Evolutionary conservation across 1,140 invertebrate species (phyloP).

Genomic region (Harpegnathos saltator): DNA sequence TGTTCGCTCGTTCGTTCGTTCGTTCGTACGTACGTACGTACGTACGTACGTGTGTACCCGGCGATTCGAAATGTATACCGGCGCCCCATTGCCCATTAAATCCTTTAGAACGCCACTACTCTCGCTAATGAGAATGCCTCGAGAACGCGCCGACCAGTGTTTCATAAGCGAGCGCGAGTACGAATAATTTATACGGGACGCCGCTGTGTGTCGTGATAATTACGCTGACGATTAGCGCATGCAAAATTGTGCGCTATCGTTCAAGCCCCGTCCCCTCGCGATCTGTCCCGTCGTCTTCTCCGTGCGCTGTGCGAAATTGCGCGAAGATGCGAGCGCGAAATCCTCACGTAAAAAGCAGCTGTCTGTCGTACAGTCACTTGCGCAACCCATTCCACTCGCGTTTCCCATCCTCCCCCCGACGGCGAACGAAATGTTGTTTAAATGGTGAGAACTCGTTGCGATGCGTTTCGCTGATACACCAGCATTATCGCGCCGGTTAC

Average conservation of each 20-base stretch:
- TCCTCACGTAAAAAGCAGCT: too few species aligned
- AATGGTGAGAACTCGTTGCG: conserved; percentile 37
- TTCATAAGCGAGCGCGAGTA: conserved; percentile 34
- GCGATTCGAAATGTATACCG: conserved; percentile 57
- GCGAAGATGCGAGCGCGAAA: background rate
- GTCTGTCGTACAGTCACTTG: background rate
- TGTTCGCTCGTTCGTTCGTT: background rate
- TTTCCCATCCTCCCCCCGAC: background rate
- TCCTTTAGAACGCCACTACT: conserved; percentile 50
- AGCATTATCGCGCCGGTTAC: conserved; percentile 52
- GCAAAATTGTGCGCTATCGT: background rate
- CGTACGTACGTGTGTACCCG: conserved; percentile 14
- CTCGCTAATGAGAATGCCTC: conserved; percentile 56
- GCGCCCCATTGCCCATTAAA: conserved; percentile 48
- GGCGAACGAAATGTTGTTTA: conserved; percentile 32
- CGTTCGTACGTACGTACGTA: conserved; percentile 13
- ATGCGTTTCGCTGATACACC: conserved; percentile 50
- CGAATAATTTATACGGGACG: conserved; percentile 49
- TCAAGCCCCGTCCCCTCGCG: too few species aligned
- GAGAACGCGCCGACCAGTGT: conserved; percentile 37
- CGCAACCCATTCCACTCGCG: background rate
- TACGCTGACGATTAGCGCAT: conserved; percentile 45
- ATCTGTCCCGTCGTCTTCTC: too few species aligned
- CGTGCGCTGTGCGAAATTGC: too few species aligned
- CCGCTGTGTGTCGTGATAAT: conserved; percentile 24